phyloP scores from a whole-genome alignment of 2,113 vertebrate genomes.

The Orcinus orca region DNA sequence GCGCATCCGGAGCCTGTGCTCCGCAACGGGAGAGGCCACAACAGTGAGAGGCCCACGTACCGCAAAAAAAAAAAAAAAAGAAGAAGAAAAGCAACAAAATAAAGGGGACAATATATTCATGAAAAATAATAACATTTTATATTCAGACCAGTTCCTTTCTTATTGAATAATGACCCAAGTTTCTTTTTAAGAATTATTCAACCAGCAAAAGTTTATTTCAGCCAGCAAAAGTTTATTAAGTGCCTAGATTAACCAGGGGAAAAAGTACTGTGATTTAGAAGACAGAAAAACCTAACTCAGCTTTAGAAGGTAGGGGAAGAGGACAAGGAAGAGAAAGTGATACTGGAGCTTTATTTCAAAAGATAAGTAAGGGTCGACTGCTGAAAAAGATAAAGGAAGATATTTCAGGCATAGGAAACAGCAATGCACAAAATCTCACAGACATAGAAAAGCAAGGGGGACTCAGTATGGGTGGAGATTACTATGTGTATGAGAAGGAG shows the following conservation, averaged over 20 bases:
- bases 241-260: background rate
- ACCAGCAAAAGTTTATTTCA: background rate
- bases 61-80: too few species aligned
- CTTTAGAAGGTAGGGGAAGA: background rate
- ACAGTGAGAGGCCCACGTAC: too few species aligned
- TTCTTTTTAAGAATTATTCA: constrained; percentile 29
- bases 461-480: background rate
- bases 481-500: background rate
- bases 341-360: background rate
- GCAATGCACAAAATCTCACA: background rate
- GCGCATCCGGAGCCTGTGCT: too few species aligned
- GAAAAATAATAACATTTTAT: background rate
- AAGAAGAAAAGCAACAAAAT: background rate
- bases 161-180: background rate
- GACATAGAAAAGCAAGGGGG: background rate
- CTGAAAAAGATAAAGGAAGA: background rate
- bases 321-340: background rate
- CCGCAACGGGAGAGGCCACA: too few species aligned
- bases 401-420: background rate
- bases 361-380: background rate
- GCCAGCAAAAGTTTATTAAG: background rate
- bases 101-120: background rate
- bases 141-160: background rate
- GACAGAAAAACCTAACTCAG: background rate
- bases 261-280: background rate